Conservation (phyloP, 2,113 vertebrate species). For the Alosa alosa region DNA sequence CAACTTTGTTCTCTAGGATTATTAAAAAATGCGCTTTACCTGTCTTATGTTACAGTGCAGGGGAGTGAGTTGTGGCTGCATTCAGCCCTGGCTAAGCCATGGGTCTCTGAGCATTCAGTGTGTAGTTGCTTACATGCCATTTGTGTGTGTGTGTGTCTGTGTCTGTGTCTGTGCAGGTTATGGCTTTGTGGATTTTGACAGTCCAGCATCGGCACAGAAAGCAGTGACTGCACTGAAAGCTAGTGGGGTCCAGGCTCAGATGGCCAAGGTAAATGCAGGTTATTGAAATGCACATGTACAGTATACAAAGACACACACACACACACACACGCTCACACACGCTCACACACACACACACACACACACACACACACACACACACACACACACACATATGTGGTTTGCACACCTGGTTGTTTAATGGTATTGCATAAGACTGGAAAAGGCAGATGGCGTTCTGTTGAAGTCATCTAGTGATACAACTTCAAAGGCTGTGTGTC, state of each 20-base stretch:
- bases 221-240: constrained; percentile 86
- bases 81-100: not conserved
- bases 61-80: not conserved
- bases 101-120: not conserved
- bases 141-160: constrained; percentile 23
- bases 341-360: too few species aligned
- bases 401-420: not conserved
- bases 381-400: not conserved
- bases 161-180: constrained; percentile 74
- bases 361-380: not conserved
- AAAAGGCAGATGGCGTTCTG: not conserved
- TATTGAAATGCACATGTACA: not conserved
- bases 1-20: not conserved
- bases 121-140: not conserved
- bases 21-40: not conserved
- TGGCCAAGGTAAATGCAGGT: constrained; percentile 84
- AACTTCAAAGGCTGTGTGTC: not conserved
- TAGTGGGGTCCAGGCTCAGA: constrained; percentile 89
- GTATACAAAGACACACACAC: not conserved
- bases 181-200: constrained; percentile 93
- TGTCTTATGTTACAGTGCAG: not conserved
- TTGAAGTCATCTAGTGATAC: not conserved
- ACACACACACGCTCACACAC: not conserved
- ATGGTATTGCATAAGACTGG: not conserved
- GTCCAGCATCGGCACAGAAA: constrained; percentile 84